A percentile compares a stretch with the other conserved stretches of the same genome.
Conservation (phyloP, 2,888 invertebrate genomes). For the Lasioglossum morio region DNA sequence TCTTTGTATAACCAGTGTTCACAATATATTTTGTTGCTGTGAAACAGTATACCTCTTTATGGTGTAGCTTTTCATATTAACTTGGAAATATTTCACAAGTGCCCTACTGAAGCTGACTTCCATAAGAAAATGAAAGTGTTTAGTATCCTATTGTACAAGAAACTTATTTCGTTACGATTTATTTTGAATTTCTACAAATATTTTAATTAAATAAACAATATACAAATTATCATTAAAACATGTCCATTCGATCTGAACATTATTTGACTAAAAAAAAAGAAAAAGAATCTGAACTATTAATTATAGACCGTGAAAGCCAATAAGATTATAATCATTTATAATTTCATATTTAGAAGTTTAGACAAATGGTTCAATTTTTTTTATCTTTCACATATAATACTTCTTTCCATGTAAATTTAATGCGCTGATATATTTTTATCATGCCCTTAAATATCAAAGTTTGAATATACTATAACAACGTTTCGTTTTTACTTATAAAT, state of each 20-base stretch:
- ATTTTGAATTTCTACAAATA: conserved; percentile 31
- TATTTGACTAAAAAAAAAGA: conserved; percentile 16
- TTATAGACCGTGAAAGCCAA: conserved; percentile 38
- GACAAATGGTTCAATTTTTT: conserved; percentile 34
- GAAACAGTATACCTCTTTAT: conserved; percentile 31
- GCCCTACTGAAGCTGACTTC: conserved; percentile 24
- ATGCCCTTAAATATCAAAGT: conserved; percentile 24
- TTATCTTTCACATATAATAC: conserved; percentile 31
- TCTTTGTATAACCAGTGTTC: conserved; percentile 66
- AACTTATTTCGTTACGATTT: conserved; percentile 20
- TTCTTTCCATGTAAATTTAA: conserved; percentile 26
- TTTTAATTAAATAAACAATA: conserved; percentile 27
- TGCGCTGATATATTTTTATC: conserved; percentile 32
- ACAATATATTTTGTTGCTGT: conserved; percentile 38
- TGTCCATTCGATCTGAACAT: conserved; percentile 33
- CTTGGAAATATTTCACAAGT: too few relatives aligned
- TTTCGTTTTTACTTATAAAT: conserved; percentile 27
- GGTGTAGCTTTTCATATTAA: conserved; percentile 33
- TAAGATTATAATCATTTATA: conserved; percentile 42
- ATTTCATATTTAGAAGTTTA: conserved; percentile 38
- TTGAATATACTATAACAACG: conserved; percentile 17
- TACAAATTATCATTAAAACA: conserved; percentile 18
- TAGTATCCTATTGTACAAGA: conserved; percentile 6
- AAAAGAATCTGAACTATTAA: too few relatives aligned
- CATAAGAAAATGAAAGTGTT: conserved; percentile 25